Conservation (phyloP, 2,797 vertebrate species). For the Galagoides demidoff region DNA sequence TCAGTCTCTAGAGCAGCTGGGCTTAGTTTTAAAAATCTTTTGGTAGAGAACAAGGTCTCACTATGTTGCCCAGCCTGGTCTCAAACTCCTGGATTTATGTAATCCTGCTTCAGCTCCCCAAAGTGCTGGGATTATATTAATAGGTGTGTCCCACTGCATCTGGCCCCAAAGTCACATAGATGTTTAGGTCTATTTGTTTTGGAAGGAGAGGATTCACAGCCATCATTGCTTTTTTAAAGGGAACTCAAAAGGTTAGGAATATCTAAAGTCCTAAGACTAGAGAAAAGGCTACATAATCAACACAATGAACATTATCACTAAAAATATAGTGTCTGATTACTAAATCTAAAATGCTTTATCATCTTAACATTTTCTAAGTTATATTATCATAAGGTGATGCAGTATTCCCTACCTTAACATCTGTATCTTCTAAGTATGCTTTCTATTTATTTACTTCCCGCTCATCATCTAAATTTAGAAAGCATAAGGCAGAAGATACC, state of each 20-base stretch:
- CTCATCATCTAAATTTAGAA: background rate
- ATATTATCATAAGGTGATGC: background rate
- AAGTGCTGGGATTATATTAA: background rate
- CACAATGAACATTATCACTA: background rate
- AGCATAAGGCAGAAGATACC: background rate
- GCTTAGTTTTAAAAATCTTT: background rate
- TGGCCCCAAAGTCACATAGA: background rate
- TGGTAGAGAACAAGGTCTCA: background rate
- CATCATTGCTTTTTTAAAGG: constrained; percentile 35
- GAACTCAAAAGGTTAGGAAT: background rate
- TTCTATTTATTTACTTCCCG: constrained; percentile 18
- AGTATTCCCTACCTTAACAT: background rate
- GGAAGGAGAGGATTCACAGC: background rate
- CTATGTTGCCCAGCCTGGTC: background rate
- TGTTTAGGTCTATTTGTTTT: background rate
- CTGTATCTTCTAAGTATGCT: background rate
- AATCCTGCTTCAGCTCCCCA: background rate
- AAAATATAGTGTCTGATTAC: background rate
- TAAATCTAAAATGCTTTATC: constrained; percentile 20
- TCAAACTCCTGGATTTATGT: background rate
- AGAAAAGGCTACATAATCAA: background rate
- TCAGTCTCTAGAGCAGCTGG: background rate
- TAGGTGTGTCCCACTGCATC: background rate
- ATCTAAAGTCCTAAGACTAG: background rate
- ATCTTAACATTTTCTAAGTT: background rate